Conservation (phyloP, 2,797 vertebrate genomes). For the Carcharodon carcharias region DNA sequence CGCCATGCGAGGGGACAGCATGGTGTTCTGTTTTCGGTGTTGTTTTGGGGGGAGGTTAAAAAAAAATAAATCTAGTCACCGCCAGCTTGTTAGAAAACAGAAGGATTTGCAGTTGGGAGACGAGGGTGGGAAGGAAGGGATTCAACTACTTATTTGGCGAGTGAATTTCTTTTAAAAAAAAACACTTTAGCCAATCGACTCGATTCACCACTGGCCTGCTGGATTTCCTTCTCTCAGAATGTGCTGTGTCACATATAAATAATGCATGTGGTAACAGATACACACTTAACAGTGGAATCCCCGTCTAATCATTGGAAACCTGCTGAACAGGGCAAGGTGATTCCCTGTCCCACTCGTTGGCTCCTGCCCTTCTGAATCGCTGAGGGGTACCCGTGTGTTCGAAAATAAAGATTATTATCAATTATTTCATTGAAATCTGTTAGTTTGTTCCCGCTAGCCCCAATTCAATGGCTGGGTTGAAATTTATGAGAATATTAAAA, state of each 20-base stretch:
- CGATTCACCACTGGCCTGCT: not conserved
- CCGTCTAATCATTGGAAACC: not conserved
- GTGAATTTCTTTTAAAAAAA: not conserved
- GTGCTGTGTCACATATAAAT: too few relatives aligned
- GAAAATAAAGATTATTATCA: not conserved
- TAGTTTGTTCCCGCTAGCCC: too few relatives aligned
- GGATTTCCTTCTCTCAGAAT: too few relatives aligned
- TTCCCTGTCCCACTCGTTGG: not conserved
- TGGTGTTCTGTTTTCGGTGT: too few relatives aligned
- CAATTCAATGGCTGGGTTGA: not conserved
- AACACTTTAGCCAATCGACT: too few relatives aligned
- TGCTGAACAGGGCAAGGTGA: not conserved
- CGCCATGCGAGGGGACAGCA: too few relatives aligned
- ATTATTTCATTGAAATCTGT: not conserved
- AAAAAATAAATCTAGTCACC: not conserved
- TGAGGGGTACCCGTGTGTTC: not conserved
- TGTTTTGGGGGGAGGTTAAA: not conserved
- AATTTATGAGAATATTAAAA: not conserved
- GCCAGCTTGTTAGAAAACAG: not conserved
- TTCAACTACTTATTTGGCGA: not conserved
- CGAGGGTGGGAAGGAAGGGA: not conserved
- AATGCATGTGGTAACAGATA: not conserved
- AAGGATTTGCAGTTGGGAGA: not conserved
- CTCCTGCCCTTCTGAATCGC: not conserved
- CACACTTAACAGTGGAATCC: not conserved